Evolutionary conservation across 2,888 invertebrate species (phyloP), one percentile per base, ranked within the genome.

Genomic region (Scaptomyza flava): DNA sequence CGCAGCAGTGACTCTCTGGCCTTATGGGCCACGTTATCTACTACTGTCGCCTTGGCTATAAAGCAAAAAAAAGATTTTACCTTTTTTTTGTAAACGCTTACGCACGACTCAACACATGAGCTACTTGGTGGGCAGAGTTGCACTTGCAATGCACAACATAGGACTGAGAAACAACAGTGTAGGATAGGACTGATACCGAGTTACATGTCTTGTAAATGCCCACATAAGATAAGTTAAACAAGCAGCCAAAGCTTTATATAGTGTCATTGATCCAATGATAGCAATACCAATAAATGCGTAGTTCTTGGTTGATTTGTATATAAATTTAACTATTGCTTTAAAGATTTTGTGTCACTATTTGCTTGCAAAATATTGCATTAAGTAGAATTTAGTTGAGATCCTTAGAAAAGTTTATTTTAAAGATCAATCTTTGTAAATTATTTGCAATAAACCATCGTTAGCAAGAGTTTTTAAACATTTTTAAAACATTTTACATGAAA

Each of bases 171-270:
- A 41, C 3, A 38, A 14, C 47, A 38, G 60, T 52, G 74, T 78
- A 68, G 74, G 73, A 77, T 51, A 30, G 12, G 14, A 56, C 58
- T 52, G 78, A 72, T 71, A 71, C 20, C 51, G 3, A 31, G 34
- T 50, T 56, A 77, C 73, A 74, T 47, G 68, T 42, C 62, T 56
- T 60, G 73, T 68, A 60, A 68, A 74, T 73, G 52, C 68, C 74
- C 73, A 63, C 78, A 45, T 56, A 38, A 50, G 63, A 69, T 70
- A 62, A 41, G 56, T 45, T 63, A 48, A 31, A 23, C 43, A 4
- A 54, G 36, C 57, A 23, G 11, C 38, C 33, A 17, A 20, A 23
- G 33, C 30, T 31, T 23, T 53, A 36, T 17, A 20, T 8, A 36
- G 38, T 45, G 53, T 64, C 53, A 58, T 43, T 65, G 64, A 53